Base-by-base conservation (phyloP, 2,888 invertebrate genomes). In the Microctonus brassicae region DNA sequence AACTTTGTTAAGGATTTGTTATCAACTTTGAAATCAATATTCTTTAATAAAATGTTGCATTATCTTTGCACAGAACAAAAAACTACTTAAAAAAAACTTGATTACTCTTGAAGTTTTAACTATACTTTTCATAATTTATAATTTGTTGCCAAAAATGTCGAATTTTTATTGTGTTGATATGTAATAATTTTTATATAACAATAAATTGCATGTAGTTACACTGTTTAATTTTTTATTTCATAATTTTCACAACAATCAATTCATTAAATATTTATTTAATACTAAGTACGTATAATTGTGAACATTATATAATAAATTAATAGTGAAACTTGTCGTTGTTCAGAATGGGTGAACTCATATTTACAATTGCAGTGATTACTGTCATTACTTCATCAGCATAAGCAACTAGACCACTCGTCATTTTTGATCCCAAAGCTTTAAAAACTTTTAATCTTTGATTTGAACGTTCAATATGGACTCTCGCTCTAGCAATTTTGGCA, bases 391-490 rank as follows among this genome's bases (percentile, higher is more conserved):
- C 36, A 33, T 71, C 24, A 17, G 17, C 47, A 22, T 72, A 17
- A 3, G 4, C 13, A 7, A 68, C 57, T n/a, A 70, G n/a, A 33
- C 60, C 47, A 64, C 34, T 39, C 1, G 71, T 65, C 57, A 74
- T 26, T 42, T 24, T 34, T 3, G 34, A 17, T 9, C 71, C 52
- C 2, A 71, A 29, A 55, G 71, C 34, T 69, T 71, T 61, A 26
- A 74, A 71, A 33, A 26, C 39, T 65, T 73, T 73, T 0, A 75
- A 20, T 60, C 75, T n/a, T 57, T 74, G 75, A 62, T 75, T 74
- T 0, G 71, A 66, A 10, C 74, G 58, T 62, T 77, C 77, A 1
- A 77, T 61, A 52, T 75, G 76, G 2, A 75, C 75, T 20, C 75
- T 47, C 3, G 74, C 69, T 53, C 29, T 36, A 2, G 75, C 74